A percentile compares a stretch with the other conserved stretches of the same genome.
Conservation (phyloP, 2,888 invertebrate species). For the Erannis defoliaria region DNA sequence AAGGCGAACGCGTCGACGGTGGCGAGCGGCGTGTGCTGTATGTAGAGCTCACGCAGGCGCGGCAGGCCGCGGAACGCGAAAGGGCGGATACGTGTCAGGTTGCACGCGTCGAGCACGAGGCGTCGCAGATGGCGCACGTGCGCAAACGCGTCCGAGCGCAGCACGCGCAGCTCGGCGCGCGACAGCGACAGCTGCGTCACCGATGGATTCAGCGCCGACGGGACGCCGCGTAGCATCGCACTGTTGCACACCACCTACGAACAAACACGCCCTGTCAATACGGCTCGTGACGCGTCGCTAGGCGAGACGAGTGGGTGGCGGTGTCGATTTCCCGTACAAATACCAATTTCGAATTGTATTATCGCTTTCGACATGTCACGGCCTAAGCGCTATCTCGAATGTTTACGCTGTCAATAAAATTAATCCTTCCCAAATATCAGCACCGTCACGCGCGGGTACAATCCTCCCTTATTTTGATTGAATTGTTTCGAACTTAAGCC, state of each 20-base stretch:
- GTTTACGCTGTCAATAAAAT: constrained; percentile 76
- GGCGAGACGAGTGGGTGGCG: constrained; percentile 27
- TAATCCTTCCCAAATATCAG: constrained; percentile 74
- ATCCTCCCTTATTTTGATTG: constrained; percentile 74
- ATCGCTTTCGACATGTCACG: constrained; percentile 61
- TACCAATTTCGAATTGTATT: constrained; percentile 49
- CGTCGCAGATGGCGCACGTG: constrained; percentile 93
- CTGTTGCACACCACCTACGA: constrained; percentile 95
- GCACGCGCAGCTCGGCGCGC: constrained; percentile 93
- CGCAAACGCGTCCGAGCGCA: constrained; percentile 93
- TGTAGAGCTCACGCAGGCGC: constrained; percentile 92
- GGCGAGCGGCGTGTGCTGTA: constrained; percentile 94
- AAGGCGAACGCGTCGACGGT: constrained; percentile 94
- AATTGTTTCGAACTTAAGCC: constrained; percentile 79
- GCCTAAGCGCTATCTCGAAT: constrained; percentile 62
- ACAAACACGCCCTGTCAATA: constrained; percentile 27
- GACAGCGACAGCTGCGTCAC: constrained; percentile 95
- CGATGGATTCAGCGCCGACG: constrained; percentile 90
- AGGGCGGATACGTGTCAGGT: constrained; percentile 92
- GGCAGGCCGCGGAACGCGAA: constrained; percentile 95
- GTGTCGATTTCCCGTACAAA: constrained; percentile 49
- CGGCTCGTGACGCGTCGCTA: background rate
- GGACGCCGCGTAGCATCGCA: constrained; percentile 93
- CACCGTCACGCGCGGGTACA: constrained; percentile 58
- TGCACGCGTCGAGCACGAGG: constrained; percentile 95